Evolutionary conservation across 2,888 invertebrate species (phyloP).

Genomic region (Volucella inanis): DNA sequence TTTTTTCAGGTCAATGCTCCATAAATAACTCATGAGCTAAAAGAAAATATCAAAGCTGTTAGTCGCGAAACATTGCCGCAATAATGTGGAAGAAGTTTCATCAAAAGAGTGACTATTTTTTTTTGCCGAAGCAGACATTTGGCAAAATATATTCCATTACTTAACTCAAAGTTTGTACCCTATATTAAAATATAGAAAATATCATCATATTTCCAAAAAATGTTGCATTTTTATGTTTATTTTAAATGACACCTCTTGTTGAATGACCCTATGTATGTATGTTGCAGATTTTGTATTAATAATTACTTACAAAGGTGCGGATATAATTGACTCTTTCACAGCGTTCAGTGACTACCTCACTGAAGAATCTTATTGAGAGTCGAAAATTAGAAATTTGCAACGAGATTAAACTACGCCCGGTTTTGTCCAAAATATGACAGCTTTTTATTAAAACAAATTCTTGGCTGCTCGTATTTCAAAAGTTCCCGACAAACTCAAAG

Average conservation of each 20-base stretch:
- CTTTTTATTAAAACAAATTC: slow-evolving; percentile 14
- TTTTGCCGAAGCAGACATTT: no score
- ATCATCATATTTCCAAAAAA: no score
- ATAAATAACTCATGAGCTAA: no score
- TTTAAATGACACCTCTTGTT: slow-evolving; percentile 3
- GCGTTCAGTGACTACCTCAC: slow-evolving; percentile 47
- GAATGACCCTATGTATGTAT: slow-evolving; percentile 25
- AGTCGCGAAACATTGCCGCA: no score
- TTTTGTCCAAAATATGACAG: neutral
- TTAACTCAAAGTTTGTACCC: no score
- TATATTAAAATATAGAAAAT: neutral
- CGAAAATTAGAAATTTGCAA: neutral
- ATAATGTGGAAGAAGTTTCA: no score
- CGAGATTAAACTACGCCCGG: neutral
- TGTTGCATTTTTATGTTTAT: no score
- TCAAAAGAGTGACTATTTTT: no score
- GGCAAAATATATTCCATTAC: no score
- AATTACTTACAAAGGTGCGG: slow-evolving; percentile 79
- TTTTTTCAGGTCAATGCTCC: no score
- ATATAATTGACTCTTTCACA: neutral
- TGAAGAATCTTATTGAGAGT: slow-evolving; percentile 20
- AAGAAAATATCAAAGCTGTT: no score
- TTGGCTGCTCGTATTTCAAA: slow-evolving; percentile 61
- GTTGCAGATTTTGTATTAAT: slow-evolving; percentile 83
- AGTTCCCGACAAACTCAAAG: slow-evolving; percentile 46